Percentiles rank a stretch among this genome's conserved stretches.
These are phyloP conservation scores for Acronicta leporina DNA, from an alignment of 2,888 invertebrate species.

Conservation along the genomic window DNA sequence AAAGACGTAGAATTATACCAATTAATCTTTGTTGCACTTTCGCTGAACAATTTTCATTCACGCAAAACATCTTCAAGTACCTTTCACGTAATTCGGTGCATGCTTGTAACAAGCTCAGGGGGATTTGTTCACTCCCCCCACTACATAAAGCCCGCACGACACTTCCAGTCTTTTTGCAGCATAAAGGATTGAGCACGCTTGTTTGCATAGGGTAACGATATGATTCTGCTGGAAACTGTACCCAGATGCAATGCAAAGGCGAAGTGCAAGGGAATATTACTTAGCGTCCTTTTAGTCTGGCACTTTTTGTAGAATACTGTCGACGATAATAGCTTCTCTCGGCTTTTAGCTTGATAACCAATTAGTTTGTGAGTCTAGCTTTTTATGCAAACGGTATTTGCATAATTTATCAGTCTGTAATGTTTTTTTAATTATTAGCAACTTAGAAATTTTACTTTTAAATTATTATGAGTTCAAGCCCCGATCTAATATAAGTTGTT, in stretches of 20 bases:
- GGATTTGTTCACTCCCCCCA: conserved; percentile 19
- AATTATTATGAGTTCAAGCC: too few species aligned
- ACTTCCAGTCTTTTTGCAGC: conserved; percentile 30
- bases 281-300: neutral
- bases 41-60: conserved; percentile 13
- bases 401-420: neutral
- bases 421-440: too few species aligned
- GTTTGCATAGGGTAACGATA: conserved; percentile 18
- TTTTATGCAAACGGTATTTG: neutral
- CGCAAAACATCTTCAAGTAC: conserved; percentile 17
- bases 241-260: conserved; percentile 13
- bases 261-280: neutral
- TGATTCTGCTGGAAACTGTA: conserved; percentile 14
- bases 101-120: conserved; percentile 27
- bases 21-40: neutral
- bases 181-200: conserved; percentile 10
- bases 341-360: conserved; percentile 27
- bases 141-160: conserved; percentile 24
- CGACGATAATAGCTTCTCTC: conserved; percentile 23
- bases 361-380: conserved; percentile 21
- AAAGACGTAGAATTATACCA: neutral
- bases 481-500: too few species aligned
- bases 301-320: conserved; percentile 1
- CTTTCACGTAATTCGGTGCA: conserved; percentile 21
- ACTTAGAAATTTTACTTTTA: too few species aligned